These are phyloP conservation scores for Cheumatopsyche charites DNA, from an alignment of 1,140 invertebrate species.

Conservation along the genomic window DNA sequence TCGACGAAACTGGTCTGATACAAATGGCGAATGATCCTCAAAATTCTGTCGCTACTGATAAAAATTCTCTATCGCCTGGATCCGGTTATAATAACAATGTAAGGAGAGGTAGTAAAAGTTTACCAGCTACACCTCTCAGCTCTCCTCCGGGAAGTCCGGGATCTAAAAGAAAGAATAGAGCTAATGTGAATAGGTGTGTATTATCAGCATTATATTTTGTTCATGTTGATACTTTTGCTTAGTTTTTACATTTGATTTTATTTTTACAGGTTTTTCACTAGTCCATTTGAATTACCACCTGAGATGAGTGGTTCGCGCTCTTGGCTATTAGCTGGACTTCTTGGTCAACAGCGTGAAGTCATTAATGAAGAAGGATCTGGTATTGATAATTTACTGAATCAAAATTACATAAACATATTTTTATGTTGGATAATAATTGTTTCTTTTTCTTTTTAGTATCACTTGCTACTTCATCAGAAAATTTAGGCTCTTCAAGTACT, in stretches of 20 bases:
- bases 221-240: not conserved
- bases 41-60: not conserved
- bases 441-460: slow-evolving; percentile 50
- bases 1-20: slow-evolving; percentile 49
- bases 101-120: slow-evolving; percentile 69
- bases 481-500: slow-evolving; percentile 51
- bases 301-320: slow-evolving; percentile 54
- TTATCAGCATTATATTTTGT: not conserved
- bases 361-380: slow-evolving; percentile 56
- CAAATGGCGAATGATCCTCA: slow-evolving; percentile 42
- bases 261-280: slow-evolving; percentile 57
- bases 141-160: slow-evolving; percentile 68
- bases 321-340: slow-evolving; percentile 58
- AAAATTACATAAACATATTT: not conserved
- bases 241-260: slow-evolving; percentile 20
- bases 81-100: slow-evolving; percentile 52
- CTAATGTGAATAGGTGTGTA: slow-evolving; percentile 53
- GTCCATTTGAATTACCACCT: slow-evolving; percentile 56
- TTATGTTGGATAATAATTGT: slow-evolving; percentile 17
- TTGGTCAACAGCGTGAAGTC: slow-evolving; percentile 59
- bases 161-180: slow-evolving; percentile 55
- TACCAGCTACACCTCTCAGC: slow-evolving; percentile 70
- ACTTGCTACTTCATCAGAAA: slow-evolving; percentile 58
- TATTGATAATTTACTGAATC: slow-evolving; percentile 35
- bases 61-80: slow-evolving; percentile 37